Base-by-base conservation (phyloP, 2,888 invertebrate genomes). In the Amiota minor region DNA sequence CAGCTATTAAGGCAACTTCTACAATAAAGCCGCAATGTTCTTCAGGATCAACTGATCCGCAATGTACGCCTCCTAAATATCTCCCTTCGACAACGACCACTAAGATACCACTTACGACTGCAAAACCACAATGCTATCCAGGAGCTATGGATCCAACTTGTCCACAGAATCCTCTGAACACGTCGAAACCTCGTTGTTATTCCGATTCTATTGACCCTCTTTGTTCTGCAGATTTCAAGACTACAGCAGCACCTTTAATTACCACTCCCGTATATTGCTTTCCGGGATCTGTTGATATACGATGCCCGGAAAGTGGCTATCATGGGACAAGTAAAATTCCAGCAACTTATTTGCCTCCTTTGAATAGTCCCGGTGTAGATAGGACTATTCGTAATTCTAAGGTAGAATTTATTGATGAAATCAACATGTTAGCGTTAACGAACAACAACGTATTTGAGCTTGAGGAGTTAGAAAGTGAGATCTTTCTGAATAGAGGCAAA, bases 271-370 rank as follows among this genome's bases (percentile, higher is more conserved):
- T 83, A 6, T 79, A 84, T 49, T 90, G 89, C 68, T 88, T 83
- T 69, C 89, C 89, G 0, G 89, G 90, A 14, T 81, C 88, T 50
- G 84, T 81, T n/a, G 90, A 91, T 79, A 89, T 90, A 0, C 81
- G 90, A 35, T 87, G 87, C 16, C 85, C 84, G 8, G 79, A 82
- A 45, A 77, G 76, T 1, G 81, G 83, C 0, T 87, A 88, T 72
- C 79, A 75, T 64, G 88, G 87, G 0, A 82, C 88, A 12, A 87
- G 86, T 61, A 80, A 79, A 4, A 79, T 88, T 68, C 88, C 88
- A 2, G 83, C 87, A 14, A 88, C 88, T 0, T 88, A 88, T 72
- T 77, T 88, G 47, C 89, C 88, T 1, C 88, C 88, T 1, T 69
- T 88, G 9, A 81, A 79, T 50, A 72, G 85, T 23, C 83, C 87